phyloP scores from a whole-genome alignment of 2,888 invertebrate species.

The Schrankia costaestrigalis region DNA sequence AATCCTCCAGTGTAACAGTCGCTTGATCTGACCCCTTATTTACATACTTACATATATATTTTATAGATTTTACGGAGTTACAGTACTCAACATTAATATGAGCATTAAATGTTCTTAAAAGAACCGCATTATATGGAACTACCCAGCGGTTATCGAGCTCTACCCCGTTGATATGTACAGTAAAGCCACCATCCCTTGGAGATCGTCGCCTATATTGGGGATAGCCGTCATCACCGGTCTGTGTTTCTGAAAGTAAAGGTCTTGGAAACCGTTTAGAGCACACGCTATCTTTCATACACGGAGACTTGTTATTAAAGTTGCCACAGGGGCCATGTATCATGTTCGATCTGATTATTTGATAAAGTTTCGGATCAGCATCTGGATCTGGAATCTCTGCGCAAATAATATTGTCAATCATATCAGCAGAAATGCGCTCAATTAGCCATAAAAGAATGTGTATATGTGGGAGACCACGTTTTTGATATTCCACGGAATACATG shows the following conservation, averaged over 20 bases:
- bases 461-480: slow-evolving; percentile 8
- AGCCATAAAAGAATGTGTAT: slow-evolving; percentile 6
- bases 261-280: slow-evolving; percentile 3
- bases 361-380: slow-evolving; percentile 3
- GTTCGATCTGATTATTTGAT: background rate
- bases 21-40: background rate
- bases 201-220: background rate
- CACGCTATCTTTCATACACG: slow-evolving; percentile 6
- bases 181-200: slow-evolving; percentile 12
- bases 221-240: background rate
- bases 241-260: background rate
- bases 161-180: background rate
- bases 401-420: slow-evolving; percentile 7
- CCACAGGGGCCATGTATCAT: slow-evolving; percentile 19
- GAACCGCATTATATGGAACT: slow-evolving; percentile 20
- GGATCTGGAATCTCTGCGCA: slow-evolving; percentile 10
- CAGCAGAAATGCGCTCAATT: background rate
- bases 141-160: slow-evolving; percentile 13
- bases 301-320: background rate
- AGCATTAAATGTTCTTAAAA: slow-evolving; percentile 19
- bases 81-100: slow-evolving; percentile 27
- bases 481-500: slow-evolving; percentile 5
- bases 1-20: background rate
- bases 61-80: slow-evolving; percentile 14
- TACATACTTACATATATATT: background rate